phyloP scores from a whole-genome alignment of 2,888 invertebrate genomes.

The Corbicula japonica region DNA sequence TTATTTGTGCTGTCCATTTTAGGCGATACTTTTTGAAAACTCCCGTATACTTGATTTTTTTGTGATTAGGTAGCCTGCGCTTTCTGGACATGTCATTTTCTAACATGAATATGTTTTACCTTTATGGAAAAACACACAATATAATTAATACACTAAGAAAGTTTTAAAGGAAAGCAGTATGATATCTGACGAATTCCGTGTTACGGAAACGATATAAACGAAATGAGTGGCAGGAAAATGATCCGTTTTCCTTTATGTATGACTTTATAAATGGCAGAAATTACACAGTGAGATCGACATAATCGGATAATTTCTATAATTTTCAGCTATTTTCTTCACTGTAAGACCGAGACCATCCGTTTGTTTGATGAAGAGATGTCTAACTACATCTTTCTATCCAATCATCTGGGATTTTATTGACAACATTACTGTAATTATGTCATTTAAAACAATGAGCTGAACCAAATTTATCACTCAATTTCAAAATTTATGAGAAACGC shows the following conservation, averaged over 20 bases:
- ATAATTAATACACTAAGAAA: no score
- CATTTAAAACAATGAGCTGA: constrained; percentile 67
- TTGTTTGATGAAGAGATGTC: constrained; percentile 33
- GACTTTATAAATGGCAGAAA: constrained; percentile 48
- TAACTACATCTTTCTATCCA: constrained; percentile 37
- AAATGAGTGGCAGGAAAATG: constrained; percentile 35
- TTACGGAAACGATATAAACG: no score
- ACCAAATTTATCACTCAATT: constrained; percentile 30
- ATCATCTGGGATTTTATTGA: constrained; percentile 18
- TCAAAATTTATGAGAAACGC: constrained; percentile 17
- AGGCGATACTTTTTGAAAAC: no score
- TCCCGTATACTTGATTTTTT: no score
- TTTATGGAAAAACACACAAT: no score
- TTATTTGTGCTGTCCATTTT: no score
- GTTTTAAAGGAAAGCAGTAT: no score
- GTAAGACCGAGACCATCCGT: constrained; percentile 35
- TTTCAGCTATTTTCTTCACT: no score
- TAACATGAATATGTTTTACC: no score
- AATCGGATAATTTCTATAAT: constrained; percentile 42
- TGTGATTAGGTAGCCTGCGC: no score
- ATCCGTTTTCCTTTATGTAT: constrained; percentile 35
- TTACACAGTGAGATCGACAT: constrained; percentile 43
- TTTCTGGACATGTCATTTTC: no score
- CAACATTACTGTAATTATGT: constrained; percentile 60
- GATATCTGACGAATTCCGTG: no score